Evolutionary conservation across 2,888 invertebrate genomes (phyloP).

Genomic region (Drosophila algonquin): DNA sequence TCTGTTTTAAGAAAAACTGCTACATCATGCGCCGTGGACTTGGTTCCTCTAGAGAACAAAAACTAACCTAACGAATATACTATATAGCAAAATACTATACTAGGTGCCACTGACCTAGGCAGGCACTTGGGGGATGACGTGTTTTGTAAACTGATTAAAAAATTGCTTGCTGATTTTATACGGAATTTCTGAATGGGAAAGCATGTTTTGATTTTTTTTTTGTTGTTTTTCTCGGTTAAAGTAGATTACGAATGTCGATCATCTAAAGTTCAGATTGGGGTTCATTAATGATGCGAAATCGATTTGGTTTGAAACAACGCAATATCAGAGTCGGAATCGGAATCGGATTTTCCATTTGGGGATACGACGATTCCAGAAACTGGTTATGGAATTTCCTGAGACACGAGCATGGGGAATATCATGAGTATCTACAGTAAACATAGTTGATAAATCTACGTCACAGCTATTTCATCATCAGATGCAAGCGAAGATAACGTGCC

Average conservation of each 20-base stretch:
- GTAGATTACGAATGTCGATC: slow-evolving; percentile 28
- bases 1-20: slow-evolving; percentile 45
- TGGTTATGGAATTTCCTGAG: background rate
- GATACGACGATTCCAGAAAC: slow-evolving; percentile 5
- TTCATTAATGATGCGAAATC: slow-evolving; percentile 4
- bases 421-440: background rate
- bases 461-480: slow-evolving; percentile 15
- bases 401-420: background rate
- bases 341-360: slow-evolving; percentile 17
- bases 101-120: slow-evolving; percentile 54
- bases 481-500: background rate
- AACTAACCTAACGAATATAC: slow-evolving; percentile 8
- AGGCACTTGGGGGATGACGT: slow-evolving; percentile 30
- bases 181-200: slow-evolving; percentile 45
- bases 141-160: slow-evolving; percentile 45
- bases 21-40: slow-evolving; percentile 35
- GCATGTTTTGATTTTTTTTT: slow-evolving; percentile 17
- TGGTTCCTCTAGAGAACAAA: slow-evolving; percentile 10
- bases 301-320: slow-evolving; percentile 25
- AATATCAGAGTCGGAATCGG: slow-evolving; percentile 15
- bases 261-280: slow-evolving; percentile 25
- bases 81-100: slow-evolving; percentile 4
- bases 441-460: slow-evolving; percentile 11
- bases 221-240: slow-evolving; percentile 11
- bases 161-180: slow-evolving; percentile 9